Evolutionary conservation across 2,888 invertebrate species (phyloP).

Genomic region (Lasioglossum oenotherae): DNA sequence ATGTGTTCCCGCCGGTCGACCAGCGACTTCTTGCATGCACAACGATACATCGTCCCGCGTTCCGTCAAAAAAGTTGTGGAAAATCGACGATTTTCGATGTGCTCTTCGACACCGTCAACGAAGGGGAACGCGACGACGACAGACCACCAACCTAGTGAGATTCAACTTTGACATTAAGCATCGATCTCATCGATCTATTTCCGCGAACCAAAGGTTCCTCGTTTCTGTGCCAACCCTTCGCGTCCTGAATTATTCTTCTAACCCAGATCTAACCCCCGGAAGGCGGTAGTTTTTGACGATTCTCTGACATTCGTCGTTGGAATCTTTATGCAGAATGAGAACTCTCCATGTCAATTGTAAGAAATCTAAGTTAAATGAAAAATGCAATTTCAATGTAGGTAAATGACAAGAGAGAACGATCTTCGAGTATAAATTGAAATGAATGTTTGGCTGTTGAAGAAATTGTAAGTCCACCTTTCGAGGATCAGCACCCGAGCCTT

Average conservation of each 20-base stretch:
- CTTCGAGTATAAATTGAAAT: too few relatives aligned
- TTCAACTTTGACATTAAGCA: background rate
- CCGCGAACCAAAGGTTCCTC: background rate
- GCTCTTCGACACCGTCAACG: background rate
- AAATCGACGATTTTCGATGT: slow-evolving; percentile 45
- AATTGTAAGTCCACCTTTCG: background rate
- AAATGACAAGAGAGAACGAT: too few relatives aligned
- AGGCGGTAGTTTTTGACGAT: background rate
- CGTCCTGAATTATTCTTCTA: slow-evolving; percentile 8
- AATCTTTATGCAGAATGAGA: background rate
- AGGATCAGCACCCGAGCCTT: background rate
- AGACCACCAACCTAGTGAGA: background rate
- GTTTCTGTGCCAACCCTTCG: slow-evolving; percentile 3
- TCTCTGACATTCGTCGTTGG: background rate
- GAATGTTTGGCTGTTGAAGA: background rate
- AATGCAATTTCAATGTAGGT: background rate
- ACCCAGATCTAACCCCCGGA: background rate
- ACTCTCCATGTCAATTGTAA: background rate
- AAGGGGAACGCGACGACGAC: background rate
- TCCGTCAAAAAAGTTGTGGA: slow-evolving; percentile 57
- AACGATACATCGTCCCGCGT: slow-evolving; percentile 69
- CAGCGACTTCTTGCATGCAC: slow-evolving; percentile 66
- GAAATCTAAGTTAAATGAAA: background rate
- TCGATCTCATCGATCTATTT: background rate
- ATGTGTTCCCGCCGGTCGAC: slow-evolving; percentile 48